phyloP scores from a whole-genome alignment of 2,797 vertebrate genomes.

The Pseudotriccus pelzelni region DNA sequence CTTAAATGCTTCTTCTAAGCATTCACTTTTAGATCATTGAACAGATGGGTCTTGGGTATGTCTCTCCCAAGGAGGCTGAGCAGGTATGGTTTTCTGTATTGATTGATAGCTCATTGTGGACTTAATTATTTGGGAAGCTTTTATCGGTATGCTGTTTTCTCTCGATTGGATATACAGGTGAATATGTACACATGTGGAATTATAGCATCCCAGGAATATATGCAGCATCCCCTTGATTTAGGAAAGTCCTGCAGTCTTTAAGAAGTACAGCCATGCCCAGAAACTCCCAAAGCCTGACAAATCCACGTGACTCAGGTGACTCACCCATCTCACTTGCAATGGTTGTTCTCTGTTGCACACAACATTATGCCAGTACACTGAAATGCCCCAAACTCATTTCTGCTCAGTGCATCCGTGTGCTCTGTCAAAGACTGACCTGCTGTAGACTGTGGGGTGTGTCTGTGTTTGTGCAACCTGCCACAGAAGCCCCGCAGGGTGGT shows the following conservation, averaged over 20 bases:
- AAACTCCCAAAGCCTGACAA: not conserved
- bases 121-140: not conserved
- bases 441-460: rapidly evolving
- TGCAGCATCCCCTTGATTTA: not conserved
- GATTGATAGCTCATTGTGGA: not conserved
- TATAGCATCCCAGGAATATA: not conserved
- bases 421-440: not conserved
- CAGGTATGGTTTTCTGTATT: not conserved
- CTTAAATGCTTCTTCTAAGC: not conserved
- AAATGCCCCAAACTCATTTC: not conserved
- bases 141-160: not conserved
- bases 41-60: not conserved
- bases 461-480: not conserved
- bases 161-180: not conserved
- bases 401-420: not conserved
- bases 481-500: not conserved
- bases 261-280: not conserved
- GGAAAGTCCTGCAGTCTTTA: not conserved
- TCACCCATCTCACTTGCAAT: not conserved
- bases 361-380: not conserved
- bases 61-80: not conserved
- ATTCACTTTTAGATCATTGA: not conserved
- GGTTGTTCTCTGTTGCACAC: not conserved
- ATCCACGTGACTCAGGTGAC: not conserved
- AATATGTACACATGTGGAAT: not conserved